Evolutionary conservation across 2,113 vertebrate genomes (phyloP), one percentile per base, ranked within the genome.

Genomic region (Pantherophis guttatus): DNA sequence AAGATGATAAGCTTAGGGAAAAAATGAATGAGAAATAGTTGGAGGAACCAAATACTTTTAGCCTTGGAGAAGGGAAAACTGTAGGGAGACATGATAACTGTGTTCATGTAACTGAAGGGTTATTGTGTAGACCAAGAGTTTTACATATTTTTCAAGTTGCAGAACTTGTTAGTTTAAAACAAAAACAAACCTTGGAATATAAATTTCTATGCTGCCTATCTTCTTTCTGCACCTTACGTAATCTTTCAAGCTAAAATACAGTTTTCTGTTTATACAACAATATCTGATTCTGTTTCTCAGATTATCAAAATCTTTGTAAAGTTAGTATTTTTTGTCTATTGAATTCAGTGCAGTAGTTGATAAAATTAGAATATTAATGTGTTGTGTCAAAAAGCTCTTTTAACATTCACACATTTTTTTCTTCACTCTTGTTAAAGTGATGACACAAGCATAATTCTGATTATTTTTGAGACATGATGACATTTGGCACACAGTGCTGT

Each of bases 401-500:
- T 50, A 94, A 95, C 94, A 54, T 75, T 75, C 92, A 57, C 29
- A 33, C 21, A 33, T 65, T 65, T 33, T 62, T 33, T 62, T 65
- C 86, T 87, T 23, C 48, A 86, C 44, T 33, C 33, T 26, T 29
- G 3, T 91, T 93, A 39, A 91, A 92, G 86, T 96, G 90, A 91
- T 93, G 70, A 93, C 39, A 44, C 53, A 85, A 54, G 52, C 88
- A 92, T 50, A 92, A 44, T 52, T n/a, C 5, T 44, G 70, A 81
- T 55, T 87, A 55, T 48, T 87, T 94, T 94, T 92, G 55, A 94
- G 92, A 92, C 54, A 57, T 0, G 0, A 54, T 88, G 91, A 55
- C 17, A 6, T 91, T 91, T 95, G 59, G 65, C 94, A 55, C 88
- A 94, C 90, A n/a, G 90, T 91, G 95, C 85, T 90, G 94, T 88